Conservation (phyloP, 2,888 invertebrate species). For the Caenorhabditis imperialis region DNA sequence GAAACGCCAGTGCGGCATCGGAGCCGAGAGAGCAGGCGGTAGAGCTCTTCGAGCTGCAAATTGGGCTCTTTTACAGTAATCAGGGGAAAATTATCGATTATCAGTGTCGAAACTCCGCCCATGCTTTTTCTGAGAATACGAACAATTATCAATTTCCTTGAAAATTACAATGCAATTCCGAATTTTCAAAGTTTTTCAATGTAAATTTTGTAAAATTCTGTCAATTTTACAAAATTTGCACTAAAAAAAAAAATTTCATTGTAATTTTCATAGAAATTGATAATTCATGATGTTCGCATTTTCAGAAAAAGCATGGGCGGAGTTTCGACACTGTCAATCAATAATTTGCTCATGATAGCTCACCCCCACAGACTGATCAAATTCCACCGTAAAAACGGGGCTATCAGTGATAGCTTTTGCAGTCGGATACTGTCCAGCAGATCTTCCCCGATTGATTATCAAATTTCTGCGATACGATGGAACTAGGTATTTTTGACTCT, state of each 20-base stretch:
- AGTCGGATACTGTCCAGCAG: slow-evolving; percentile 36
- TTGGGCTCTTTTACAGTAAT: neutral
- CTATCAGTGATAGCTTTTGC: slow-evolving; percentile 57
- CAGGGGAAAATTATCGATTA: too few relatives aligned
- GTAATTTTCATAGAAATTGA: too few relatives aligned
- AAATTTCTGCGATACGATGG: slow-evolving; percentile 34
- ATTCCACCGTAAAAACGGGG: slow-evolving; percentile 60
- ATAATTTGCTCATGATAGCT: too few relatives aligned
- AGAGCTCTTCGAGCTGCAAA: slow-evolving; percentile 44
- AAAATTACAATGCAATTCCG: too few relatives aligned
- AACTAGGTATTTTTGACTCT: neutral
- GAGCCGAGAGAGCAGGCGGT: slow-evolving; percentile 59
- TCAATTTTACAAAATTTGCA: too few relatives aligned
- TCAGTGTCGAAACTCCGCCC: too few relatives aligned
- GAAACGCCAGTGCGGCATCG: slow-evolving; percentile 54
- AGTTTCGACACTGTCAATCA: too few relatives aligned
- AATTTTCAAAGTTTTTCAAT: neutral
- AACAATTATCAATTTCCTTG: too few relatives aligned
- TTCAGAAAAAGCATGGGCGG: too few relatives aligned
- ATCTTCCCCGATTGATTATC: slow-evolving; percentile 49
- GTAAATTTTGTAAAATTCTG: neutral
- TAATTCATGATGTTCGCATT: too few relatives aligned
- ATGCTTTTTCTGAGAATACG: too few relatives aligned
- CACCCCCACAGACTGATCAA: slow-evolving; percentile 35
- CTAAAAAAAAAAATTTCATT: too few relatives aligned